Conservation (phyloP, 2,888 invertebrate species). For the Tipula vernalis region DNA sequence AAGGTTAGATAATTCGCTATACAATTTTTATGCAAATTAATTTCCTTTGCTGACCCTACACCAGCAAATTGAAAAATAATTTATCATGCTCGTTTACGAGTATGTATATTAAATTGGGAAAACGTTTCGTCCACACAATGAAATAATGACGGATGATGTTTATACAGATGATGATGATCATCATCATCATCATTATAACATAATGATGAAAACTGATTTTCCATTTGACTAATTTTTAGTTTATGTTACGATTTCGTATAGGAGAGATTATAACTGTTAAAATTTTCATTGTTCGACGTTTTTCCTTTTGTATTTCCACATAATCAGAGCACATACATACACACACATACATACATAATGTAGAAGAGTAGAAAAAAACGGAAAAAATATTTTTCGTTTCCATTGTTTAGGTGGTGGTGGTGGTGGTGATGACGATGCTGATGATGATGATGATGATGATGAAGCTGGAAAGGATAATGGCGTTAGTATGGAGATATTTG, state of each 20-base stretch:
- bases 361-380: not conserved
- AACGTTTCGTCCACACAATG: not conserved
- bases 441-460: not conserved
- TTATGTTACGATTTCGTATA: not conserved
- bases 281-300: not conserved
- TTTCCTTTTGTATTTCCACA: not conserved
- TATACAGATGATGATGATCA: not conserved
- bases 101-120: not conserved
- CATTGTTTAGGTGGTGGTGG: not conserved
- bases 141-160: not conserved
- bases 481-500: not conserved
- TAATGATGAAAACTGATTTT: conserved; percentile 1
- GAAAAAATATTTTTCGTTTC: not conserved
- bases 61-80: too few relatives aligned
- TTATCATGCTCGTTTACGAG: not conserved
- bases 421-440: not conserved
- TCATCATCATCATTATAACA: not conserved
- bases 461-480: not conserved
- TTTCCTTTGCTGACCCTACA: not conserved
- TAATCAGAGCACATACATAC: not conserved
- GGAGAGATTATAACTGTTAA: not conserved
- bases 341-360: not conserved
- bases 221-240: not conserved
- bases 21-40: not conserved
- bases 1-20: too few relatives aligned